These are phyloP conservation scores for Aurelia sp. DNA, from an alignment of 30 jellyfish, hydroid and myxozoan species.

Conservation along the genomic window DNA sequence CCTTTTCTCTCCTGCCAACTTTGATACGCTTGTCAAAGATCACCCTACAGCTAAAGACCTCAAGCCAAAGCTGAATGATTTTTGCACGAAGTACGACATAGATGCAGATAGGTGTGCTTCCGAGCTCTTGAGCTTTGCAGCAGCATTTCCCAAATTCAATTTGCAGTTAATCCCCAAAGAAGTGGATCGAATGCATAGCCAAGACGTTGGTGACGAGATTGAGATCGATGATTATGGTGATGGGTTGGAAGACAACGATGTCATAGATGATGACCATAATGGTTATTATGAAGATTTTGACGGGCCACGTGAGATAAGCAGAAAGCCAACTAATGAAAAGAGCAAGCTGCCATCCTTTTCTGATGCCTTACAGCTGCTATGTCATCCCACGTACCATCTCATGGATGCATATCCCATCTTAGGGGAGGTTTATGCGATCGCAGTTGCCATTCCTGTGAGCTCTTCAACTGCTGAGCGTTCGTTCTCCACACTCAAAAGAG, in stretches of 20 bases:
- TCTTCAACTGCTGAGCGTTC: conserved; percentile 39
- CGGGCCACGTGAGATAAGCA: neutral
- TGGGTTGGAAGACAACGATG: conserved; percentile 6
- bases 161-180: neutral
- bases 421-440: conserved; percentile 28
- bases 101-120: conserved; percentile 37
- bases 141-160: conserved; percentile 13
- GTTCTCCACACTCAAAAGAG: conserved; percentile 1
- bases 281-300: neutral
- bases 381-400: conserved; percentile 16
- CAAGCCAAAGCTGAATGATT: neutral
- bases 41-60: conserved; percentile 5
- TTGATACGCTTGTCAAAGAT: neutral
- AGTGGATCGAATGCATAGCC: neutral
- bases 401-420: conserved; percentile 37
- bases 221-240: conserved; percentile 6
- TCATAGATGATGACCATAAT: conserved; percentile 1
- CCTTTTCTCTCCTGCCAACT: conserved; percentile 28
- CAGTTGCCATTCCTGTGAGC: conserved; percentile 42
- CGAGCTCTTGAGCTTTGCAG: conserved; percentile 54
- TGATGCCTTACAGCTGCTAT: conserved; percentile 26
- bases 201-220: neutral
- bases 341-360: conserved; percentile 23
- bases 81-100: conserved; percentile 15
- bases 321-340: neutral